Evolutionary conservation across 2,113 vertebrate species (phyloP).

Genomic region (Globicephala melas): DNA sequence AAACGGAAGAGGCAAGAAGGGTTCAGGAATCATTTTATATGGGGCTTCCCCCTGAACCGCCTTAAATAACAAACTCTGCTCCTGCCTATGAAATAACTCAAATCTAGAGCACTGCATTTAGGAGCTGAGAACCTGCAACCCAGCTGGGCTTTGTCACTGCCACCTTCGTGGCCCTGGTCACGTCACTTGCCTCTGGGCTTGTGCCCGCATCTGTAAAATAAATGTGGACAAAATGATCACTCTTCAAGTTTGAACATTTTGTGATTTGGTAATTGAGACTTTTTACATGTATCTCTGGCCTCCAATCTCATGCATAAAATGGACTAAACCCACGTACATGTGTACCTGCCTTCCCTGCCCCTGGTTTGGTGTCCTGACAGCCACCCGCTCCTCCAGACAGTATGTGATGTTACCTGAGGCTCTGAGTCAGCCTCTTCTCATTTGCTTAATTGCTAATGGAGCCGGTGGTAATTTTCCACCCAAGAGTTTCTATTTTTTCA

Average conservation of each 20-base stretch:
- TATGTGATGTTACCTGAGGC: neutral
- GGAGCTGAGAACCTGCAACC: neutral
- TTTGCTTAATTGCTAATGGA: neutral
- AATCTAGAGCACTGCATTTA: rapidly evolving
- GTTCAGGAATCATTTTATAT: too few species aligned
- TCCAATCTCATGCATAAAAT: neutral
- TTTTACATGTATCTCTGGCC: neutral
- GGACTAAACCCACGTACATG: rapidly evolving
- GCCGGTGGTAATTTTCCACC: conserved; percentile 48
- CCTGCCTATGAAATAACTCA: neutral
- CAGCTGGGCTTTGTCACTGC: neutral
- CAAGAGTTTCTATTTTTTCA: conserved; percentile 62
- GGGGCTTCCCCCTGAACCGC: neutral
- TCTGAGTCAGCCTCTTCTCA: neutral
- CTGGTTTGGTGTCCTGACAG: neutral
- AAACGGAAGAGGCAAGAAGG: neutral
- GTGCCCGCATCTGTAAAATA: neutral
- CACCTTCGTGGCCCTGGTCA: neutral
- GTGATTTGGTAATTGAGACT: neutral
- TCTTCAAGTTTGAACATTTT: neutral
- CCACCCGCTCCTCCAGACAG: neutral
- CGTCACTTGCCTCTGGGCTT: neutral
- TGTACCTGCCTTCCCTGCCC: neutral
- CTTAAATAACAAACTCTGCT: neutral
- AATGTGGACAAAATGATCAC: neutral